A percentile compares a stretch with the other conserved stretches of the same genome.
Evolutionary conservation across 2,113 vertebrate genomes (phyloP).

Genomic region (Macrotis lagotis): DNA sequence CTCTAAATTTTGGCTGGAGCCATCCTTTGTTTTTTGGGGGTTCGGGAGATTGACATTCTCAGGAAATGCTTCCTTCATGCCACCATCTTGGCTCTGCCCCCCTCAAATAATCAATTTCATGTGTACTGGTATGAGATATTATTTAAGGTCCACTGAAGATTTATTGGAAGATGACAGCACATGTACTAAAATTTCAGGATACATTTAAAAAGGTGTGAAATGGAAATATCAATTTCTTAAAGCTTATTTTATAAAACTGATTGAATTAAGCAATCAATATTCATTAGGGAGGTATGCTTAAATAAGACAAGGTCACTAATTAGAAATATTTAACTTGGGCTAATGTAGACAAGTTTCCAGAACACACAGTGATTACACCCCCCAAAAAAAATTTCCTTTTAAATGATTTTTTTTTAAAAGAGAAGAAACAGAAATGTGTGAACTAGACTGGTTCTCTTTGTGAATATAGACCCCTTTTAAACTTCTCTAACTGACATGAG

Average conservation of each 20-base stretch:
- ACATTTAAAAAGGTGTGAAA: conserved; percentile 9
- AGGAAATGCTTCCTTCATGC: no score
- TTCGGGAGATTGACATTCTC: no score
- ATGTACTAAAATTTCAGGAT: conserved; percentile 3
- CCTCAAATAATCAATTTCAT: background rate
- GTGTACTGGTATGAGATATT: background rate
- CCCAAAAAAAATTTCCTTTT: conserved; percentile 3
- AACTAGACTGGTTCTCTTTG: background rate
- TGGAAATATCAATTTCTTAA: background rate
- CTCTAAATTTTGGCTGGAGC: no score
- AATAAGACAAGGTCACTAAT: conserved; percentile 58
- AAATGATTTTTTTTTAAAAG: conserved; percentile 21
- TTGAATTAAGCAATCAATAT: conserved; percentile 50
- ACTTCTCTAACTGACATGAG: conserved; percentile 11
- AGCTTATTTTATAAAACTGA: conserved; percentile 18
- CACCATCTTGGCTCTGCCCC: no score
- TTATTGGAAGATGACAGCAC: background rate
- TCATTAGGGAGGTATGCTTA: conserved; percentile 11
- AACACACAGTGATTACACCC: background rate
- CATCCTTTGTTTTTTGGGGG: no score
- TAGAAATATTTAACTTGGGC: conserved; percentile 48
- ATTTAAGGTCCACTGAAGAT: background rate
- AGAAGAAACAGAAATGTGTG: conserved; percentile 16
- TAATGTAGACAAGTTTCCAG: background rate
- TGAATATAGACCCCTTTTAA: conserved; percentile 3